Percentiles rank a stretch among this genome's conserved stretches.
Evolutionary conservation across 1,140 invertebrate species (phyloP).

Genomic region (Achatina immaculata): DNA sequence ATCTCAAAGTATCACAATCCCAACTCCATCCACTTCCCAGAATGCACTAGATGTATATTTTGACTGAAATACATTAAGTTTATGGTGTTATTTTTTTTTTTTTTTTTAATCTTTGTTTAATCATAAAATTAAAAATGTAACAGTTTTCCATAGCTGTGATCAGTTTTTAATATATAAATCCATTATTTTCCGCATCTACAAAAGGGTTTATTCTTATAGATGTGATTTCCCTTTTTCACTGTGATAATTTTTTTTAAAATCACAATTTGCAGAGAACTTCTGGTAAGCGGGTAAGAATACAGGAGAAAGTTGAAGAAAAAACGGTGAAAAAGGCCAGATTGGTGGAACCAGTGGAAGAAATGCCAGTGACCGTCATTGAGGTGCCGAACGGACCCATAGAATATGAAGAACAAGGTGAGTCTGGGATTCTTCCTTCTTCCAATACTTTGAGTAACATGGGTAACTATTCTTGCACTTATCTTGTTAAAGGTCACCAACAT

Average conservation of each 20-base stretch:
- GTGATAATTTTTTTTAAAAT: too few species aligned
- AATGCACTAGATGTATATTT: neutral
- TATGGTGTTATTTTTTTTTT: slow-evolving; percentile 7
- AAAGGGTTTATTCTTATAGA: neutral
- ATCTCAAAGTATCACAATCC: too few species aligned
- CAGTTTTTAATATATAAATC: neutral
- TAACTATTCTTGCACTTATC: neutral
- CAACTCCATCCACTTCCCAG: neutral
- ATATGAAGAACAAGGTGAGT: neutral
- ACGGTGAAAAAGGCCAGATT: slow-evolving; percentile 8
- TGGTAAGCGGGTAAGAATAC: neutral
- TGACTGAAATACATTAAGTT: neutral
- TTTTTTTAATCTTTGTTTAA: neutral
- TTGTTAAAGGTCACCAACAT: too few species aligned
- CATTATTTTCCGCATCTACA: neutral
- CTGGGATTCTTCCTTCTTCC: neutral
- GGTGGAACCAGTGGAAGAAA: neutral
- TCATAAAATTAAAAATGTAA: neutral
- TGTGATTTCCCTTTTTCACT: too few species aligned
- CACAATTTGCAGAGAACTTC: slow-evolving; percentile 11
- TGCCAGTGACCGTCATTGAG: neutral
- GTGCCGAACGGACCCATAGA: neutral
- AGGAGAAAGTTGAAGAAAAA: neutral
- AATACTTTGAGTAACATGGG: neutral
- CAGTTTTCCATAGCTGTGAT: neutral